Percentiles rank a stretch among this genome's conserved stretches.
phyloP scores from a whole-genome alignment of 2,113 vertebrate genomes.

The Thalassoma bifasciatum region DNA sequence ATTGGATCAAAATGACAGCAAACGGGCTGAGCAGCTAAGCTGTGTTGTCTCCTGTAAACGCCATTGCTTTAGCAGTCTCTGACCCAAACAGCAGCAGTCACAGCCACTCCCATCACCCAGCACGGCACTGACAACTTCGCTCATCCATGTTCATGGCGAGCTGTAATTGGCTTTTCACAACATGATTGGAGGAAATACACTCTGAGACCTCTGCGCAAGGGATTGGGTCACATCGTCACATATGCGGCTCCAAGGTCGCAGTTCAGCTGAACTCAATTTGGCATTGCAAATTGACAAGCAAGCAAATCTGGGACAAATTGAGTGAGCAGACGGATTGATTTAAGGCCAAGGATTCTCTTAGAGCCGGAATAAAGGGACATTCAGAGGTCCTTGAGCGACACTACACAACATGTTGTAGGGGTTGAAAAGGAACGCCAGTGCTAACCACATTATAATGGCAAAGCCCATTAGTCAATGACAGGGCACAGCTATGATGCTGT shows the following conservation, averaged over 20 bases:
- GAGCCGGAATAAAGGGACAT: slow-evolving; percentile 44
- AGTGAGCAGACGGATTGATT: slow-evolving; percentile 66
- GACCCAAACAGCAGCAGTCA: slow-evolving; percentile 10
- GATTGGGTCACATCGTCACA: slow-evolving; percentile 27
- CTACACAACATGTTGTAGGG: slow-evolving; percentile 30
- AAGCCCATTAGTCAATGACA: slow-evolving; percentile 54
- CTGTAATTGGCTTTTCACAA: slow-evolving; percentile 77
- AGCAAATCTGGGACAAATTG: slow-evolving; percentile 66
- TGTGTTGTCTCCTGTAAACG: slow-evolving; percentile 27
- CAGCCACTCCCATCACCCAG: slow-evolving; percentile 5
- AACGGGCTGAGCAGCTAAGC: slow-evolving; percentile 55
- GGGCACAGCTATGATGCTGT: slow-evolving; percentile 42
- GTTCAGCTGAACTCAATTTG: slow-evolving; percentile 68
- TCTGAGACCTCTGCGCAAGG: slow-evolving; percentile 34
- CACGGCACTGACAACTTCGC: slow-evolving; percentile 23
- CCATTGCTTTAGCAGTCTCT: slow-evolving; percentile 37
- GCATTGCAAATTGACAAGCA: slow-evolving; percentile 72
- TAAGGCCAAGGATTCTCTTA: slow-evolving; percentile 58
- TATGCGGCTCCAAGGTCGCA: slow-evolving; percentile 56
- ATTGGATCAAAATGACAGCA: slow-evolving; percentile 79
- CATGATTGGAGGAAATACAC: slow-evolving; percentile 49
- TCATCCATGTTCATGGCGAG: slow-evolving; percentile 28
- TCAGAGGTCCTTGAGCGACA: slow-evolving; percentile 57
- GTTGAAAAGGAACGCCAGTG: slow-evolving; percentile 27
- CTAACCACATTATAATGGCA: slow-evolving; percentile 53